These are phyloP conservation scores for Diarsia brunnea DNA, from an alignment of 2,888 invertebrate species.

Conservation along the genomic window DNA sequence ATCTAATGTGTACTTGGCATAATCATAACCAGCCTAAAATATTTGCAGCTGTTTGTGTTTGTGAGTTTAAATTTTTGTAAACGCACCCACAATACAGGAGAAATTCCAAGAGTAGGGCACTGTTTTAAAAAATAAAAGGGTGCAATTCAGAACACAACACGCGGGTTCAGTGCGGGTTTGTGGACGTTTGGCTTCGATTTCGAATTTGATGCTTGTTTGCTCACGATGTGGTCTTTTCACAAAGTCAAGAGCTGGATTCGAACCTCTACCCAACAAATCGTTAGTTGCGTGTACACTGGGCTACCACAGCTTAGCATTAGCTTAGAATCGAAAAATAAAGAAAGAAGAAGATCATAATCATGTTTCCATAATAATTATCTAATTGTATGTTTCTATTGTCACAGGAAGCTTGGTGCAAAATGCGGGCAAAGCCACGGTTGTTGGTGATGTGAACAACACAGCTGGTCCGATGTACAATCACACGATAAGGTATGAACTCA, in stretches of 20 bases:
- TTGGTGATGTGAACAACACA: slow-evolving; percentile 56
- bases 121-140: too few relatives aligned
- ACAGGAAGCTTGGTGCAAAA: slow-evolving; percentile 61
- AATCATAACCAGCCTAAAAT: background rate
- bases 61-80: background rate
- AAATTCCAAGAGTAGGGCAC: background rate
- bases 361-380: background rate
- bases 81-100: background rate
- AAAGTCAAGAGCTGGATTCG: background rate
- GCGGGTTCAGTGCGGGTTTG: background rate
- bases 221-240: background rate
- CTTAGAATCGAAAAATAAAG: too few relatives aligned
- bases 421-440: slow-evolving; percentile 60
- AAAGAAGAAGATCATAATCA: background rate
- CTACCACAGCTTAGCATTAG: background rate
- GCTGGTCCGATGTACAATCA: slow-evolving; percentile 53
- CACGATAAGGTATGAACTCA: slow-evolving; percentile 53
- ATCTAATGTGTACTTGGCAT: background rate
- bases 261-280: background rate
- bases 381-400: slow-evolving; percentile 43
- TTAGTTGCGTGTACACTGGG: background rate
- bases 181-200: background rate
- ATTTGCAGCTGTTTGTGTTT: background rate
- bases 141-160: background rate
- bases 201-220: background rate